phyloP scores from a whole-genome alignment of 2,113 vertebrate species.

The Peromyscus californicus region DNA sequence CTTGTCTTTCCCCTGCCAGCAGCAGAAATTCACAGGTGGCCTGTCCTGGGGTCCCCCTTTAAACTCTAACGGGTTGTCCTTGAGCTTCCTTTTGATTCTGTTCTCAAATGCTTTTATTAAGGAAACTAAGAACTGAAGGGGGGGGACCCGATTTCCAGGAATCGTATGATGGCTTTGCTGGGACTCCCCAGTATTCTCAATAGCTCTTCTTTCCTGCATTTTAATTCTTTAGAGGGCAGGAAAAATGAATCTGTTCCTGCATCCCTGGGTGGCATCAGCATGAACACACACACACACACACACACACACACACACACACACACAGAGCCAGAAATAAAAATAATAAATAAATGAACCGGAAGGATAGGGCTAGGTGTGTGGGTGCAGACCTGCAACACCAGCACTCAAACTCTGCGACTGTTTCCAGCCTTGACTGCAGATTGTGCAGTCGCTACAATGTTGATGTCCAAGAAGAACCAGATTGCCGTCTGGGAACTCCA shows the following conservation, averaged over 20 bases:
- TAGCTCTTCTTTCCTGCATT: neutral
- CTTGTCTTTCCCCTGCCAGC: neutral
- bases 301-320: no score
- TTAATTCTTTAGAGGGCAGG: neutral
- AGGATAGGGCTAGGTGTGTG: no score
- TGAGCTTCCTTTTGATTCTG: neutral
- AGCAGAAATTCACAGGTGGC: neutral
- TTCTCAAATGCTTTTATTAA: neutral
- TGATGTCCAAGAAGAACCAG: no score
- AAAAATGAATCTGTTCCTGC: neutral
- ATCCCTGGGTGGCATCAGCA: neutral
- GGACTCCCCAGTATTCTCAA: neutral
- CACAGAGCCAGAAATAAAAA: neutral
- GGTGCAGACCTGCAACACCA: no score
- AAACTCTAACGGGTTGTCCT: neutral
- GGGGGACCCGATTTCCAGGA: neutral
- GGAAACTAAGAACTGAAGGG: neutral
- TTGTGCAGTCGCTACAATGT: no score
- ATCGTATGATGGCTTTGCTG: neutral
- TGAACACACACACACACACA: neutral
- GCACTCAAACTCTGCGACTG: no score
- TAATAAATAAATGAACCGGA: neutral
- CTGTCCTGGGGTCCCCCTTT: neutral
- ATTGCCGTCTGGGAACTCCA: no score
- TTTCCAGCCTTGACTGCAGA: no score